A percentile compares a stretch with the other conserved stretches of the same genome.
phyloP scores from a whole-genome alignment of 2,113 vertebrate species.

The Madoqua kirkii region DNA sequence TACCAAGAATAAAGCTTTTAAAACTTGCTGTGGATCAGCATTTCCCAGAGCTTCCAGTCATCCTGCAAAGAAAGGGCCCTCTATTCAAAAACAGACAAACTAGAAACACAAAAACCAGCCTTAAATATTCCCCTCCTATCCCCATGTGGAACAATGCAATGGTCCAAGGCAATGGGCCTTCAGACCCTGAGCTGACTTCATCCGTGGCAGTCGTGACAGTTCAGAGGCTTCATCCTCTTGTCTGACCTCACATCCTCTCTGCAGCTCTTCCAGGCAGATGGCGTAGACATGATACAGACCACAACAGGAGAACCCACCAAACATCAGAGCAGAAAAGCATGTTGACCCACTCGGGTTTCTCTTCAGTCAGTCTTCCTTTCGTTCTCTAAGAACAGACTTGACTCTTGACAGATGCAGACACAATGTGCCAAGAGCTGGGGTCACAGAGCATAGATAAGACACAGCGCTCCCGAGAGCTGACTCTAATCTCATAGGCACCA shows the following conservation, averaged over 20 bases:
- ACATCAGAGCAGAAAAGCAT: not conserved
- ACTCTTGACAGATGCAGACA: not conserved
- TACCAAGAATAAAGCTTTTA: not conserved
- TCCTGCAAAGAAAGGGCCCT: too few relatives aligned
- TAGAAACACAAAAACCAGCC: not conserved
- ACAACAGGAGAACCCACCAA: not conserved
- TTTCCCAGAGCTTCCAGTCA: not conserved
- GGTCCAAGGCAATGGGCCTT: not conserved
- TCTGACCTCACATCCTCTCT: not conserved
- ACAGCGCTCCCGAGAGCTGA: not conserved
- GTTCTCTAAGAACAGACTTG: not conserved
- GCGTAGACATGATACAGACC: not conserved
- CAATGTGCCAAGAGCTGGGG: not conserved
- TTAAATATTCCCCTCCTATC: not conserved
- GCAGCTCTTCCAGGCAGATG: not conserved
- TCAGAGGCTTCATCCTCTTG: not conserved
- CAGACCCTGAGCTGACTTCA: not conserved
- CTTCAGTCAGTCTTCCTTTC: not conserved
- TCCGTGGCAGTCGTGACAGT: too few relatives aligned
- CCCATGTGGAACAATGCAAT: not conserved
- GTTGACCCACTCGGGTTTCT: not conserved
- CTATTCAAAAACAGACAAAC: not conserved
- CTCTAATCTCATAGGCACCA: too few relatives aligned
- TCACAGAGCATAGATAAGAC: not conserved
- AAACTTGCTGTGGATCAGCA: not conserved